Percentiles rank a stretch among this genome's conserved stretches.
Evolutionary conservation across 2,797 vertebrate genomes (phyloP).

Genomic region (Eospalax fontanierii): DNA sequence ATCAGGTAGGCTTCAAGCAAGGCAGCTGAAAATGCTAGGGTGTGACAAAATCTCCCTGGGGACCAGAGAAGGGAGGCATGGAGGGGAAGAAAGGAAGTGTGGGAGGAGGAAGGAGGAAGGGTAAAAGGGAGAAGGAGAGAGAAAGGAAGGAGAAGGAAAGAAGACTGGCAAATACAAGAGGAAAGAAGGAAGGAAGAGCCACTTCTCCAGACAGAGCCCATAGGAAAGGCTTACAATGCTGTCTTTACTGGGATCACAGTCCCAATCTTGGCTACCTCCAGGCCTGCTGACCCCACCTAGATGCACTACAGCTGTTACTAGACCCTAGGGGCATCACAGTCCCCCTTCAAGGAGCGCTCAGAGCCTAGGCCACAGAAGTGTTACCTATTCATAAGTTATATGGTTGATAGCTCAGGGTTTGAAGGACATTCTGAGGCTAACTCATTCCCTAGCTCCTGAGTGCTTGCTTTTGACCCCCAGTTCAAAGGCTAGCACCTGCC

Average conservation of each 20-base stretch:
- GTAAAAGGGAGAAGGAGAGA: not conserved
- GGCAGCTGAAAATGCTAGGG: not conserved
- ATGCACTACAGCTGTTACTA: not conserved
- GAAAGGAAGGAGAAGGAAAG: not conserved
- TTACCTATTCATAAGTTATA: not conserved
- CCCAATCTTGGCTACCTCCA: rapidly evolving
- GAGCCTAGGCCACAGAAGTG: not conserved
- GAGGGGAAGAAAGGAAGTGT: not conserved
- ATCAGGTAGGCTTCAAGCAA: not conserved
- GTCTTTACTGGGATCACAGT: not conserved
- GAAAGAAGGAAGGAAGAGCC: not conserved
- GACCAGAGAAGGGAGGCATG: not conserved
- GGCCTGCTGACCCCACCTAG: not conserved
- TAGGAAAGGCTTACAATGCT: not conserved
- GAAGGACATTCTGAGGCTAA: not conserved
- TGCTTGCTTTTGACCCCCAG: not conserved
- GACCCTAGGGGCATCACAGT: not conserved
- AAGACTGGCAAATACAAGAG: slow-evolving; percentile 32
- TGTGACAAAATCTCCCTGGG: not conserved
- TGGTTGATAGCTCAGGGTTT: not conserved
- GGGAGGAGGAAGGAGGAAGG: not conserved
- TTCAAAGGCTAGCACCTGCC: not conserved
- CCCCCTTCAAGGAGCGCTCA: not conserved
- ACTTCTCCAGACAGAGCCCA: not conserved
- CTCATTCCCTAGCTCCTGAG: not conserved